Evolutionary conservation across 2,888 invertebrate species (phyloP).

Genomic region (Patella ulyssiponensis): DNA sequence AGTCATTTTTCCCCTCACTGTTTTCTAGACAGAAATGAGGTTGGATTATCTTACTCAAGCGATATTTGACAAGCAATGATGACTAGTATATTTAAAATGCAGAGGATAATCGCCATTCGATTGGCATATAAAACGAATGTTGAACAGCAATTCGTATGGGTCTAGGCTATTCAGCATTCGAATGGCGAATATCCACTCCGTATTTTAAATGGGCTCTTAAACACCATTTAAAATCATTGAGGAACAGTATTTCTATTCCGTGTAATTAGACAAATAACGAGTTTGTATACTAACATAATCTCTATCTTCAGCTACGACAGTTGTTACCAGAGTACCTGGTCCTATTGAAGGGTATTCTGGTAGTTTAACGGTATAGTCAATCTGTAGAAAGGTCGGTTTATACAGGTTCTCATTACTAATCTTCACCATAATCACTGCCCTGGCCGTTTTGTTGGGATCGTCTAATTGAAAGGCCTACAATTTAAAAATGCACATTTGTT

Average conservation of each 20-base stretch:
- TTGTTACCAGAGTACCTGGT: slow-evolving; percentile 25
- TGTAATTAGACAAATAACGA: not conserved
- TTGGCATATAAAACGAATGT: no score
- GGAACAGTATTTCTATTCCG: not conserved
- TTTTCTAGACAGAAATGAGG: no score
- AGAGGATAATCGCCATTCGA: no score
- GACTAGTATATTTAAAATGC: no score
- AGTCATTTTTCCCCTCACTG: no score
- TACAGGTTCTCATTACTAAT: slow-evolving; percentile 38
- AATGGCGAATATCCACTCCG: no score
- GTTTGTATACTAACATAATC: slow-evolving; percentile 38
- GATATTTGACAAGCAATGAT: no score
- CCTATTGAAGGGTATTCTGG: slow-evolving; percentile 34
- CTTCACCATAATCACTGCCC: slow-evolving; percentile 30
- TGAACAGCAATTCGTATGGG: no score
- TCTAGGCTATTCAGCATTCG: no score
- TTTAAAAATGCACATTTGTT: not conserved
- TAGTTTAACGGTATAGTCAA: slow-evolving; percentile 27
- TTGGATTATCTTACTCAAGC: no score
- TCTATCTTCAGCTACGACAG: slow-evolving; percentile 37
- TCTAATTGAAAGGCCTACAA: slow-evolving; percentile 41
- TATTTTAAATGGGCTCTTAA: no score
- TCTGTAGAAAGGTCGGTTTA: slow-evolving; percentile 35
- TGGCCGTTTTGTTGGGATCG: slow-evolving; percentile 33
- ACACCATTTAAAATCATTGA: no score